Percentiles rank a stretch among this genome's conserved stretches.
Conservation (phyloP, 2,888 invertebrate genomes). For the Epirrhoe tristata region DNA sequence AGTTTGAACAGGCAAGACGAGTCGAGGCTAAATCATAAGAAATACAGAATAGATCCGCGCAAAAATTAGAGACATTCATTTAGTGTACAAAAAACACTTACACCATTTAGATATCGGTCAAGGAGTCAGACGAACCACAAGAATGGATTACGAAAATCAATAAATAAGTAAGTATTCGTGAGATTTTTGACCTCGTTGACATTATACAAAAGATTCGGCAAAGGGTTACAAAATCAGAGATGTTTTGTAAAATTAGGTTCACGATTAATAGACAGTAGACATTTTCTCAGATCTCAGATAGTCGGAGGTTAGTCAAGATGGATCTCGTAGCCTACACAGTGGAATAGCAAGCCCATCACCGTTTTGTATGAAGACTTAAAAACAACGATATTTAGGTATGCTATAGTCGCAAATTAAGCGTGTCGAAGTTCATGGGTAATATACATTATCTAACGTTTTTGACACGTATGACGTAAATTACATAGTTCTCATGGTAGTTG, state of each 20-base stretch:
- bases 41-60: slow-evolving; percentile 32
- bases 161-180: slow-evolving; percentile 17
- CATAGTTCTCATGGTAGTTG: slow-evolving; percentile 9
- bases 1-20: neutral
- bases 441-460: neutral
- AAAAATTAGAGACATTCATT: slow-evolving; percentile 33
- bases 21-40: neutral
- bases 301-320: too few species aligned
- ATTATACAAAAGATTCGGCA: neutral
- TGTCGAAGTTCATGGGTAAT: slow-evolving; percentile 18
- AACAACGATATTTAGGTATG: neutral
- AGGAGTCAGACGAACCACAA: slow-evolving; percentile 39
- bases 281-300: too few species aligned
- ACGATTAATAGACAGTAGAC: too few species aligned
- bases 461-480: slow-evolving; percentile 1
- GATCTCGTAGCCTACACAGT: too few species aligned
- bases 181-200: slow-evolving; percentile 23
- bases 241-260: too few species aligned
- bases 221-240: neutral
- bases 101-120: slow-evolving; percentile 52
- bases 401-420: neutral
- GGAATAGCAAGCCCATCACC: too few species aligned
- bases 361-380: neutral
- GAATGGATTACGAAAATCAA: slow-evolving; percentile 24
- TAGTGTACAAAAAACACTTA: slow-evolving; percentile 45